Conservation (phyloP, 2,888 invertebrate species). For the Ormyrus pomaceus region DNA sequence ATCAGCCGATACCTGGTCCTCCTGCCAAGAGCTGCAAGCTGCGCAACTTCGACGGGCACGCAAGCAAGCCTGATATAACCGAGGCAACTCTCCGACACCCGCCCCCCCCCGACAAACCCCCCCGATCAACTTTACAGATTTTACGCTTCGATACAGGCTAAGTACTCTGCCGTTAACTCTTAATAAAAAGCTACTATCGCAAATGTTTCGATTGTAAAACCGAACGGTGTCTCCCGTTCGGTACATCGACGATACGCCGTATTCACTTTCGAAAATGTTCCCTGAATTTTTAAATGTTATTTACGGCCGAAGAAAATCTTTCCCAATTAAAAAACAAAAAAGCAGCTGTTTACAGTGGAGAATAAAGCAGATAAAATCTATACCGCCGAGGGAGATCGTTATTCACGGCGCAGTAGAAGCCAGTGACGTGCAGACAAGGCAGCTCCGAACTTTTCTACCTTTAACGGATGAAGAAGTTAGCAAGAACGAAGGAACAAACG, state of each 20-base stretch:
- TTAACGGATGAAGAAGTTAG: background rate
- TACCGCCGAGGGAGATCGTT: too few species aligned
- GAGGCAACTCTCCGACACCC: too few species aligned
- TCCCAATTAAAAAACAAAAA: too few species aligned
- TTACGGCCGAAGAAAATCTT: too few species aligned
- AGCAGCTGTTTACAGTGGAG: too few species aligned
- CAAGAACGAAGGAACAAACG: too few species aligned
- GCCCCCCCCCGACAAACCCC: background rate
- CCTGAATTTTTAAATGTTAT: too few species aligned
- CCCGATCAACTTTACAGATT: slow-evolving; percentile 36
- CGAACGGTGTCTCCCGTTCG: too few species aligned
- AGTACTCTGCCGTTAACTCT: background rate
- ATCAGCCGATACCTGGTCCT: slow-evolving; percentile 33
- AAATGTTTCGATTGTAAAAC: too few species aligned
- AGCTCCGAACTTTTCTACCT: background rate
- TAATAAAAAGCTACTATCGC: background rate
- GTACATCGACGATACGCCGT: too few species aligned
- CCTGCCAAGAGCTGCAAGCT: slow-evolving; percentile 7
- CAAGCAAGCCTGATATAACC: background rate
- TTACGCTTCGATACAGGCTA: background rate
- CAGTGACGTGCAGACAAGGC: background rate
- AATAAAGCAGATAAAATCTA: too few species aligned
- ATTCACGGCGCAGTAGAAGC: background rate
- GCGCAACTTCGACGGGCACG: slow-evolving; percentile 3
- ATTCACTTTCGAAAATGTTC: too few species aligned